Percentiles rank a stretch among this genome's conserved stretches.
These are phyloP conservation scores for Clarias gariepinus DNA, from an alignment of 2,113 vertebrate species.

Conservation along the genomic window DNA sequence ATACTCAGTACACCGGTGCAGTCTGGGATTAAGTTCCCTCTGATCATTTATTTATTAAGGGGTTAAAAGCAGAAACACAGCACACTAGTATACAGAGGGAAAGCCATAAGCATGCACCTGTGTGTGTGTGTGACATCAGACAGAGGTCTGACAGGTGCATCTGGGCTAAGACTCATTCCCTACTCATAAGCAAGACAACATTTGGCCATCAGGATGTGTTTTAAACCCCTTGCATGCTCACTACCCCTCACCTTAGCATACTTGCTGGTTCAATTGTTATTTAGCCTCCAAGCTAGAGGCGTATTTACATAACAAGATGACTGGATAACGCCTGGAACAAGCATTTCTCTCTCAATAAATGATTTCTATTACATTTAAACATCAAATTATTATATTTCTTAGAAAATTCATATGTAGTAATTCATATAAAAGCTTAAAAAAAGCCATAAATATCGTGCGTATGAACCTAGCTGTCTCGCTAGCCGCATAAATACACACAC, in stretches of 20 bases:
- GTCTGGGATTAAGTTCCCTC: not conserved
- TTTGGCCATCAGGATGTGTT: not conserved
- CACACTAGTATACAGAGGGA: not conserved
- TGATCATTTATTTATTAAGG: constrained; percentile 7
- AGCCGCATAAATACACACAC: not conserved
- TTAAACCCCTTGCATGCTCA: not conserved
- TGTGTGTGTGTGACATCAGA: not conserved
- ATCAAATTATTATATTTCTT: not conserved
- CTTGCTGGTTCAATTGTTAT: not conserved
- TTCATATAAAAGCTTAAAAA: not conserved
- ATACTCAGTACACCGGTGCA: not conserved
- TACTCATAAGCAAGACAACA: not conserved
- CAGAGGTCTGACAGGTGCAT: constrained; percentile 8
- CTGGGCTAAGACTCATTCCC: not conserved
- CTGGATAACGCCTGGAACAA: no score
- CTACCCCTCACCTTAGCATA: not conserved
- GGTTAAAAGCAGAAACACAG: constrained; percentile 6
- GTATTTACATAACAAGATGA: not conserved
- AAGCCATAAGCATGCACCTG: not conserved
- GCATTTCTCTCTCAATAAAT: not conserved
- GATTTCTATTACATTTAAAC: no score
- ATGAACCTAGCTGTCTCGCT: not conserved
- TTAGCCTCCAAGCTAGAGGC: not conserved
- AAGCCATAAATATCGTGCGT: not conserved
- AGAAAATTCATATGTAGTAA: no score